A percentile compares a stretch with the other conserved stretches of the same genome.
Evolutionary conservation across 1,140 invertebrate species (phyloP).

Genomic region (Bombus superbus): DNA sequence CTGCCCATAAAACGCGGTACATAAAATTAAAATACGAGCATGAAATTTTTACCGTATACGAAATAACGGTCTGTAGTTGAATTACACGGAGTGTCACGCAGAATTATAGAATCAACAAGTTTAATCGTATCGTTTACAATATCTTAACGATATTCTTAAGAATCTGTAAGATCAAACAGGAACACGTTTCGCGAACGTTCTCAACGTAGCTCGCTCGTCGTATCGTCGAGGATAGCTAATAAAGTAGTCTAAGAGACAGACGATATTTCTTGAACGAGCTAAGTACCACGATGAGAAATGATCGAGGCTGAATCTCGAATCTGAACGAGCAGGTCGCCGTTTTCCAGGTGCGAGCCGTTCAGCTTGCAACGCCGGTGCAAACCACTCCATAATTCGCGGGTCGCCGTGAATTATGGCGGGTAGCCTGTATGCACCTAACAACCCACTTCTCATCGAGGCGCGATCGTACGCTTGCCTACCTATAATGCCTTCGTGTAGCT

Average conservation of each 20-base stretch:
- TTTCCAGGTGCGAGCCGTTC: slow-evolving; percentile 60
- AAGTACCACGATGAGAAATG: slow-evolving; percentile 60
- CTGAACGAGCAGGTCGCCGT: slow-evolving; percentile 10
- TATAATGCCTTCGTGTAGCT: slow-evolving; percentile 36
- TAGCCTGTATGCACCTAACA: slow-evolving; percentile 51
- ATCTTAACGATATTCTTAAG: no score
- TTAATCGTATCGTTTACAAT: background rate
- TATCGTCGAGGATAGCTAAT: background rate
- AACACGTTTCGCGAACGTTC: background rate
- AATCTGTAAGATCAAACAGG: no score
- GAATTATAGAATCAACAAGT: background rate
- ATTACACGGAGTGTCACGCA: background rate
- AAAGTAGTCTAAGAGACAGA: slow-evolving; percentile 40
- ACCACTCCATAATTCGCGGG: slow-evolving; percentile 65
- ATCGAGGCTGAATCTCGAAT: slow-evolving; percentile 36
- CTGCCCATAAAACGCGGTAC: background rate
- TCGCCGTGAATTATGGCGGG: slow-evolving; percentile 61
- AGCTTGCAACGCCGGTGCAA: slow-evolving; percentile 4
- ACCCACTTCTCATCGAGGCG: slow-evolving; percentile 57
- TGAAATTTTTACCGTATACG: no score
- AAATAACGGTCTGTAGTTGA: background rate
- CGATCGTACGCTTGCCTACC: slow-evolving; percentile 11
- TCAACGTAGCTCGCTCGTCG: background rate
- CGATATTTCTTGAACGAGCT: slow-evolving; percentile 36
- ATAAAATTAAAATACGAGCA: background rate